Conservation (phyloP, 2,113 vertebrate genomes). For the Chaetodon auriga region DNA sequence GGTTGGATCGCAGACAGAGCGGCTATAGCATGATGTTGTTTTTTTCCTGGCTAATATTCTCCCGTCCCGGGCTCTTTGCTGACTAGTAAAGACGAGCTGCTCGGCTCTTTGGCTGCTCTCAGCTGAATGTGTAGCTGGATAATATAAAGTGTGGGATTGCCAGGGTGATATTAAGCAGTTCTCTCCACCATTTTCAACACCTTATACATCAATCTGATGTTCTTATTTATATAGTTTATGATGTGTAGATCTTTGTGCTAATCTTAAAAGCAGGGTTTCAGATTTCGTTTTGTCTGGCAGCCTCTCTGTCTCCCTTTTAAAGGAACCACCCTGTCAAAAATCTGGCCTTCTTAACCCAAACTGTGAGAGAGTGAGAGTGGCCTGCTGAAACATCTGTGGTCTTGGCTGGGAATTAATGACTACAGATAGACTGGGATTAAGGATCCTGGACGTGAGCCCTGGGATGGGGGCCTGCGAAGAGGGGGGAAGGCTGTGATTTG, state of each 20-base stretch:
- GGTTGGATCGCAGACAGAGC: slow-evolving; percentile 41
- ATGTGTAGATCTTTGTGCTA: slow-evolving; percentile 5
- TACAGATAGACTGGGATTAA: slow-evolving; percentile 64
- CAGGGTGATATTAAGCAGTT: not conserved
- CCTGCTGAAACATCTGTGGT: slow-evolving; percentile 68
- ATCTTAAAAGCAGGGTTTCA: slow-evolving; percentile 39
- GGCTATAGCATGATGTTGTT: not conserved
- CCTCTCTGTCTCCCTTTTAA: slow-evolving; percentile 35
- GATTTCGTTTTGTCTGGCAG: slow-evolving; percentile 41
- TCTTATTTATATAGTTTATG: slow-evolving; percentile 26
- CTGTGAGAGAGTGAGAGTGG: slow-evolving; percentile 55
- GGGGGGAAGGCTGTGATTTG: slow-evolving; percentile 3
- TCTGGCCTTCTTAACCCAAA: slow-evolving; percentile 52
- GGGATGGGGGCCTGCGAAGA: slow-evolving; percentile 2
- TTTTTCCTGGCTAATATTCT: slow-evolving; percentile 35
- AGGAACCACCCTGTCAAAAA: slow-evolving; percentile 50
- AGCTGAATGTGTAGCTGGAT: not conserved
- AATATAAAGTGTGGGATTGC: not conserved
- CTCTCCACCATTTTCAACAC: slow-evolving; percentile 5
- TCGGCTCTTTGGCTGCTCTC: slow-evolving; percentile 2
- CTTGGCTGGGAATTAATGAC: slow-evolving; percentile 69
- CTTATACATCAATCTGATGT: slow-evolving; percentile 14
- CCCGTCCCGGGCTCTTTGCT: not conserved
- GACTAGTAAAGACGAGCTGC: slow-evolving; percentile 5
- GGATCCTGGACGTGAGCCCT: slow-evolving; percentile 42